Evolutionary conservation across 2,113 vertebrate species (phyloP).

Genomic region (Eptesicus fuscus): DNA sequence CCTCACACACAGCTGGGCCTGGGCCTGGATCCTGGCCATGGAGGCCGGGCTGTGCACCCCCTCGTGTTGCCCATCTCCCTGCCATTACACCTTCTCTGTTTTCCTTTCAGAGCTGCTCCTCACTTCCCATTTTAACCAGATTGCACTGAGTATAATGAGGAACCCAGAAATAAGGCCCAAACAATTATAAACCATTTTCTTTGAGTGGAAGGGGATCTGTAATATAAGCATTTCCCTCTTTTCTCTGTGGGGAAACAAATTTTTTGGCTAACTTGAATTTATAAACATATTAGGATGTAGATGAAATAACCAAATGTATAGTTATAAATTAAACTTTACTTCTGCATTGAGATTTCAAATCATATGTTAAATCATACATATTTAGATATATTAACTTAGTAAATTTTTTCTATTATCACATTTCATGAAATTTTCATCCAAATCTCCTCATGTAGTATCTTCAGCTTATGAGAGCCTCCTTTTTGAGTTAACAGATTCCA

Average conservation of each 20-base stretch:
- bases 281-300: not conserved
- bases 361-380: not conserved
- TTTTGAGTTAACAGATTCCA: not conserved
- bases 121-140: not conserved
- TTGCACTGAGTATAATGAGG: not conserved
- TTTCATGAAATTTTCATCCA: slow-evolving; percentile 30
- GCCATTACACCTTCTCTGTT: not conserved
- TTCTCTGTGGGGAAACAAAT: not conserved
- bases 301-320: not conserved
- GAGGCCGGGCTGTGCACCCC: not conserved
- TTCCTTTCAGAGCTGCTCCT: not conserved
- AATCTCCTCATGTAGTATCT: not conserved
- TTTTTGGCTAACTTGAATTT: not conserved
- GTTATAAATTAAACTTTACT: not conserved
- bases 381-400: not conserved
- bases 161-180: not conserved
- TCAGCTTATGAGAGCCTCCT: not conserved
- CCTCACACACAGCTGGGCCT: not conserved
- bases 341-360: slow-evolving; percentile 20
- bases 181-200: not conserved
- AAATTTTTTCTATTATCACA: not conserved
- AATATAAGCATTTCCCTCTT: not conserved
- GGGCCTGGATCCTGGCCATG: not conserved
- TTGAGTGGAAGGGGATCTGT: not conserved
- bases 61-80: not conserved